phyloP scores from a whole-genome alignment of 1,140 invertebrate genomes.

The Heliconius congener region DNA sequence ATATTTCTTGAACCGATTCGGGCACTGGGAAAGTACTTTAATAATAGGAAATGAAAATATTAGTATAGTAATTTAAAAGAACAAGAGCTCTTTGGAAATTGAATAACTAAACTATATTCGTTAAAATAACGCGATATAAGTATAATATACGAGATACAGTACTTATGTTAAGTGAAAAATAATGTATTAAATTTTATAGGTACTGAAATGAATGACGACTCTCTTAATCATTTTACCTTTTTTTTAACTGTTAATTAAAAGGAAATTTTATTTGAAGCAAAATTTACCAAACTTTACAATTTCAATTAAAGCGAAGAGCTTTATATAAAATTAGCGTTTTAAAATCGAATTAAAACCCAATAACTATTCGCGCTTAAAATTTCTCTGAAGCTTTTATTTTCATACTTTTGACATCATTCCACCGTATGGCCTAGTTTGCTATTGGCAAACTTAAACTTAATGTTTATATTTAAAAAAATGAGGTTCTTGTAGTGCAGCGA shows the following conservation, averaged over 20 bases:
- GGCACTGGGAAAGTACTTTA: too few species aligned
- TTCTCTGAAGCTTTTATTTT: constrained; percentile 66
- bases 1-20: too few species aligned
- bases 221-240: background rate
- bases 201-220: too few species aligned
- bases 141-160: too few species aligned
- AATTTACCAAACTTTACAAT: constrained; percentile 18
- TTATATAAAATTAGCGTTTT: constrained; percentile 49
- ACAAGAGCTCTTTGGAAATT: too few species aligned
- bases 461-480: too few species aligned
- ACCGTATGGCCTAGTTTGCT: constrained; percentile 25
- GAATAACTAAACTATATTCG: too few species aligned
- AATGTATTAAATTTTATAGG: background rate
- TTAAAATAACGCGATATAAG: too few species aligned
- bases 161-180: too few species aligned
- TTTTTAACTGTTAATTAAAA: background rate
- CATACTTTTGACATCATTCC: constrained; percentile 30
- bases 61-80: too few species aligned
- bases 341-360: constrained; percentile 68
- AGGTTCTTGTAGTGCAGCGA: too few species aligned
- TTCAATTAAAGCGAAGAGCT: constrained; percentile 60
- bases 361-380: constrained; percentile 74
- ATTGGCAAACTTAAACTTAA: constrained; percentile 28
- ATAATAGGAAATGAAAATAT: too few species aligned
- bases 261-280: constrained; percentile 23